These are phyloP conservation scores for Microctenopoma stevenorrisi DNA, from an alignment of 2,797 vertebrate genomes.

Conservation along the genomic window DNA sequence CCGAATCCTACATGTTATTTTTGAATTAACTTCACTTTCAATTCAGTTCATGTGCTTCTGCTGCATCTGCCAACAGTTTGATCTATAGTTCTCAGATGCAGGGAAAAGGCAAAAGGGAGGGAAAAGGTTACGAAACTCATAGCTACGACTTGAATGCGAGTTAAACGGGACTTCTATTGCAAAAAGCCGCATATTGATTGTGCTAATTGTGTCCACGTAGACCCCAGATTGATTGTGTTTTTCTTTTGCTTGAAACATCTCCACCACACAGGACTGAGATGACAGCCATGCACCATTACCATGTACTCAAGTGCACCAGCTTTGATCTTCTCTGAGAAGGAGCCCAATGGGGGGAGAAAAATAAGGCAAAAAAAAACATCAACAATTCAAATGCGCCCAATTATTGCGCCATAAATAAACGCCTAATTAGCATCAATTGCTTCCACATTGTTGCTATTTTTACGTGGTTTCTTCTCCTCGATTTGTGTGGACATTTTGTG, in stretches of 20 bases:
- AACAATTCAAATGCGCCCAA: conserved; percentile 86
- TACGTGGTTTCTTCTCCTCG: conserved; percentile 61
- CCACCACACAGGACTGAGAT: conserved; percentile 64
- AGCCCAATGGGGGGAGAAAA: conserved; percentile 56
- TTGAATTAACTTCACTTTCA: conserved; percentile 27
- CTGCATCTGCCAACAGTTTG: conserved; percentile 26
- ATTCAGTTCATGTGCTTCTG: not conserved
- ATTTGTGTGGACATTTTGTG: conserved; percentile 44
- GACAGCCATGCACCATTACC: conserved; percentile 81
- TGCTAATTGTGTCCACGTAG: conserved; percentile 80
- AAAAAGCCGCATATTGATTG: conserved; percentile 65
- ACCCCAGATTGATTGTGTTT: conserved; percentile 65
- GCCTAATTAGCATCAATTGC: conserved; percentile 88
- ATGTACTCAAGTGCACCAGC: conserved; percentile 75
- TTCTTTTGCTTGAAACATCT: conserved; percentile 65
- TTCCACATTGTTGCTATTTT: conserved; percentile 86
- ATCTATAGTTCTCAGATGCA: conserved; percentile 17
- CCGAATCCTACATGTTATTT: conserved; percentile 25
- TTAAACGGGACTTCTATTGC: conserved; percentile 69
- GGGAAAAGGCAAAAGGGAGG: conserved; percentile 25
- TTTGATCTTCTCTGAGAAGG: conserved; percentile 85
- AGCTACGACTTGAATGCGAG: conserved; percentile 51
- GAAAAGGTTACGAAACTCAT: conserved; percentile 49
- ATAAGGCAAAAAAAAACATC: conserved; percentile 79
- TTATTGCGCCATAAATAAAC: conserved; percentile 85